phyloP scores from a whole-genome alignment of 2,113 vertebrate species.

The Melanotaenia duboulayi region DNA sequence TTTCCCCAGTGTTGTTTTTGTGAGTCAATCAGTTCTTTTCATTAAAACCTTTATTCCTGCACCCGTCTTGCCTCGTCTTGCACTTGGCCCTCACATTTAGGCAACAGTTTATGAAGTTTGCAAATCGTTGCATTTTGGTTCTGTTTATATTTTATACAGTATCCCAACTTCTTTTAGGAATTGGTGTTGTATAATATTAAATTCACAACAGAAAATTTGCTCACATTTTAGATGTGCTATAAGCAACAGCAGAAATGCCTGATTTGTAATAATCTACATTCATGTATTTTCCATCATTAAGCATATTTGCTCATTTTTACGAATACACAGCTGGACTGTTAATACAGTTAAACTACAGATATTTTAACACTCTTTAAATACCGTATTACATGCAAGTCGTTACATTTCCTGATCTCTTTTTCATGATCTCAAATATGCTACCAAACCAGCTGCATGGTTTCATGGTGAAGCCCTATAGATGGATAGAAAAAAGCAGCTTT shows the following conservation, averaged over 20 bases:
- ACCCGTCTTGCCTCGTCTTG: no score
- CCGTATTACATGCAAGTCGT: neutral
- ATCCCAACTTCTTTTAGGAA: no score
- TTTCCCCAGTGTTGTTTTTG: no score
- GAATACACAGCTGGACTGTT: neutral
- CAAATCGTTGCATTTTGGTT: no score
- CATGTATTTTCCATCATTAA: neutral
- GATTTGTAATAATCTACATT: neutral
- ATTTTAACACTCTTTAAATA: no score
- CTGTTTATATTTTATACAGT: no score
- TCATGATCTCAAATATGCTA: conserved; percentile 26
- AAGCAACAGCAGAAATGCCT: neutral
- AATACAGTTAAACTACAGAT: conserved; percentile 1
- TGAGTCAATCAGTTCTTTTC: no score
- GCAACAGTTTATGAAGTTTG: no score
- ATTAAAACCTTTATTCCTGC: no score
- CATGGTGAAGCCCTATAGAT: conserved; percentile 10
- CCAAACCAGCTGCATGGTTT: conserved; percentile 28
- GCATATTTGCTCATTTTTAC: conserved; percentile 7
- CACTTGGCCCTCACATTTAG: no score
- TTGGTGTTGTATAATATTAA: no score
- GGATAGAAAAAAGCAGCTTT: conserved; percentile 60
- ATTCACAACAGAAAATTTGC: conserved; percentile 1
- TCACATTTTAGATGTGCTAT: neutral
- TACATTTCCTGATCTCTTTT: neutral